Conservation (phyloP, 2,113 vertebrate species). For the Maccullochella peelii region DNA sequence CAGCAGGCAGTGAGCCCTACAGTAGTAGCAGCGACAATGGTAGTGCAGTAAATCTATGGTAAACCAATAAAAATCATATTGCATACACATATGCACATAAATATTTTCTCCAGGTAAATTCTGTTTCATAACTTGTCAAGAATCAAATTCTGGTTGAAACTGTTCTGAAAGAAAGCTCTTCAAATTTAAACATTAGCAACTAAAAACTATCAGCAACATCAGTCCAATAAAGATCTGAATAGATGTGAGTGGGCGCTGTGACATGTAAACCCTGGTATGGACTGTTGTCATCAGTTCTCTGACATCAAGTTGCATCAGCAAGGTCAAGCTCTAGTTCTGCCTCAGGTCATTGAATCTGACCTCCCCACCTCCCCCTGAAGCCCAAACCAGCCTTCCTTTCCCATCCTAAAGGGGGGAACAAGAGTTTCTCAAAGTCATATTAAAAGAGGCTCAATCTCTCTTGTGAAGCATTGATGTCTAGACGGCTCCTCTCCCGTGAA, state of each 20-base stretch:
- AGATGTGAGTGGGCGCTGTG: not conserved
- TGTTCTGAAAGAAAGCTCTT: not conserved
- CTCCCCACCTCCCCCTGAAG: conserved; percentile 20
- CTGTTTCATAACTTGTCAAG: not conserved
- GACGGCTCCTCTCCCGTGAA: conserved; percentile 70
- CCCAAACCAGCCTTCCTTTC: conserved; percentile 23
- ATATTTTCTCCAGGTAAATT: not conserved
- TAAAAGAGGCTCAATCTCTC: conserved; percentile 58
- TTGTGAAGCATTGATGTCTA: conserved; percentile 77
- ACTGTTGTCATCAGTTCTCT: conserved; percentile 14
- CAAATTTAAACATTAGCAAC: not conserved
- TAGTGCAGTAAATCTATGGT: not conserved
- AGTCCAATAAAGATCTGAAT: not conserved
- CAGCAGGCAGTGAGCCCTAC: not conserved
- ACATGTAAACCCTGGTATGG: not conserved
- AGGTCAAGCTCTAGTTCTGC: conserved; percentile 49
- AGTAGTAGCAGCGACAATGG: not conserved
- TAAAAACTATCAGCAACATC: not conserved
- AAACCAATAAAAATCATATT: not conserved
- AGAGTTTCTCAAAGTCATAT: conserved; percentile 55
- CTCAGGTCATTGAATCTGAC: conserved; percentile 41
- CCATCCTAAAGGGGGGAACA: conserved; percentile 32
- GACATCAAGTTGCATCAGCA: conserved; percentile 37
- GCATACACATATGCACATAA: not conserved
- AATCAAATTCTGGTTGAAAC: not conserved